Evolutionary conservation across 2,888 invertebrate genomes (phyloP).

Genomic region (Caenorhabditis zanzibari): DNA sequence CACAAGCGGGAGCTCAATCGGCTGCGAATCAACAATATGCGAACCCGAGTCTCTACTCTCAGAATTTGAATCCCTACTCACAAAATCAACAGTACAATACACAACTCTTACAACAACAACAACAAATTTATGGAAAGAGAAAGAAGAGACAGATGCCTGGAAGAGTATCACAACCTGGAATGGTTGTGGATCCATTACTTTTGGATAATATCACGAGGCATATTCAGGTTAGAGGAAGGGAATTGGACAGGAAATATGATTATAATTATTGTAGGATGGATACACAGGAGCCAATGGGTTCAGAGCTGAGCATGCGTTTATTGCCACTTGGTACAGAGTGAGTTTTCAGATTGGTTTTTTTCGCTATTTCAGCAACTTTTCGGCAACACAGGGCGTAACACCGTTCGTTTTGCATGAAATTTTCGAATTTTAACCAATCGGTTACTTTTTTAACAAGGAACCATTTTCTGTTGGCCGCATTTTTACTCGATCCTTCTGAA

Average conservation of each 20-base stretch:
- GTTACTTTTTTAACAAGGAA: no score
- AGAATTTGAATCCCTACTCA: conserved; percentile 68
- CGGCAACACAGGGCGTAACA: no score
- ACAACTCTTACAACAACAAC: conserved; percentile 54
- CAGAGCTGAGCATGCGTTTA: conserved; percentile 79
- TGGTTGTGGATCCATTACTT: conserved; percentile 78
- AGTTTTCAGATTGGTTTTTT: conserved; percentile 11
- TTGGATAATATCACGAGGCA: conserved; percentile 79
- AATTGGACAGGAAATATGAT: not conserved
- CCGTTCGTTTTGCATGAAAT: no score
- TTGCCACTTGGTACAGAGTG: conserved; percentile 79
- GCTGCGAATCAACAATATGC: conserved; percentile 50
- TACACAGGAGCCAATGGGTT: conserved; percentile 78
- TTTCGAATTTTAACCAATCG: no score
- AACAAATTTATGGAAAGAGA: conserved; percentile 59
- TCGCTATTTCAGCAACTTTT: no score
- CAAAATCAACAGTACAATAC: conserved; percentile 60
- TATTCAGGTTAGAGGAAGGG: conserved; percentile 65
- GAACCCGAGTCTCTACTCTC: conserved; percentile 56
- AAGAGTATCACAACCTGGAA: conserved; percentile 75
- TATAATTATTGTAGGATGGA: conserved; percentile 59
- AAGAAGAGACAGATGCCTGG: conserved; percentile 79
- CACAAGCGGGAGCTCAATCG: conserved; percentile 48
- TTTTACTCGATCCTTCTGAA: no score
- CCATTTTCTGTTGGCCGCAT: no score